phyloP scores from a whole-genome alignment of 2,888 invertebrate genomes.

The Polyploca ridens region DNA sequence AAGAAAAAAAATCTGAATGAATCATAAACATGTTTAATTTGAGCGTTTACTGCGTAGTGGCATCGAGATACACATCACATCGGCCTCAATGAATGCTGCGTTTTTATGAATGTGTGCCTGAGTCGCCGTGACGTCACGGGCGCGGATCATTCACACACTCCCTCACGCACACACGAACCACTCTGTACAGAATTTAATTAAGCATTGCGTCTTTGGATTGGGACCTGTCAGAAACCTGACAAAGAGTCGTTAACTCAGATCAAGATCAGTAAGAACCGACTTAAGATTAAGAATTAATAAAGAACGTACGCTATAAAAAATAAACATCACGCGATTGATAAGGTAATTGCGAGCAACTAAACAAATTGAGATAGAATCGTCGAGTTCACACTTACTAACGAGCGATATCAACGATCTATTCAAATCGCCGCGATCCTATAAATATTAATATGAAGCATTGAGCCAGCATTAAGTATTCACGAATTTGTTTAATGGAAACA shows the following conservation, averaged over 20 bases:
- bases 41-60: slow-evolving; percentile 14
- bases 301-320: slow-evolving; percentile 19
- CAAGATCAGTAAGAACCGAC: slow-evolving; percentile 11
- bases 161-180: slow-evolving; percentile 8
- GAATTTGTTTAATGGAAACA: slow-evolving; percentile 77
- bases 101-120: slow-evolving; percentile 42
- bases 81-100: slow-evolving; percentile 39
- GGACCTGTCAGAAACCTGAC: slow-evolving; percentile 13
- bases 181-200: slow-evolving; percentile 27
- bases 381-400: slow-evolving; percentile 50
- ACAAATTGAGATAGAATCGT: slow-evolving; percentile 61
- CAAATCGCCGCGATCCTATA: slow-evolving; percentile 68
- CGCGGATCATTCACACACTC: slow-evolving; percentile 14
- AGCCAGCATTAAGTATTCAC: slow-evolving; percentile 72
- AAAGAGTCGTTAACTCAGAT: not conserved
- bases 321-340: slow-evolving; percentile 48
- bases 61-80: slow-evolving; percentile 38
- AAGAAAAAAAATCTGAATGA: slow-evolving; percentile 37
- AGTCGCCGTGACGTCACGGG: slow-evolving; percentile 19
- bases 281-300: not conserved
- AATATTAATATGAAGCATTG: slow-evolving; percentile 76
- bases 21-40: slow-evolving; percentile 35
- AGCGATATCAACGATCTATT: slow-evolving; percentile 77
- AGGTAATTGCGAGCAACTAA: slow-evolving; percentile 68
- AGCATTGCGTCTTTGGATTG: slow-evolving; percentile 21